Percentiles rank a stretch among this genome's conserved stretches.
These are phyloP conservation scores for Drosophila lowei DNA, from an alignment of 1,140 invertebrate species.

Conservation along the genomic window DNA sequence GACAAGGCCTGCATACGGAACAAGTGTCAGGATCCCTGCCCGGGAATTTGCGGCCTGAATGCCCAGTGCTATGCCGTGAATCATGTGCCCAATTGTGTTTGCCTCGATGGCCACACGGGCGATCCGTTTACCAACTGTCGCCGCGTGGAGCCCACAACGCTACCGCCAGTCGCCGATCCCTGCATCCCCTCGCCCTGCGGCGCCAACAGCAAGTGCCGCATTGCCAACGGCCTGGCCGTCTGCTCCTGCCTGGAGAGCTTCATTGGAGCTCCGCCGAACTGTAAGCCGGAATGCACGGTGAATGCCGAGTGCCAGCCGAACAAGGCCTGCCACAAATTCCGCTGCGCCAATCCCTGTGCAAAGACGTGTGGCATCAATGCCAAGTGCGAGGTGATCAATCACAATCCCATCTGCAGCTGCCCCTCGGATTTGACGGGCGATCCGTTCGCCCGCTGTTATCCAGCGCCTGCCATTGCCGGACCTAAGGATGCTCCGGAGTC, in stretches of 20 bases:
- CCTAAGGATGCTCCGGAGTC: conserved; percentile 83
- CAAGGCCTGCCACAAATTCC: conserved; percentile 88
- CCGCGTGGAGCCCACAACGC: conserved; percentile 84
- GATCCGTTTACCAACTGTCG: conserved; percentile 91
- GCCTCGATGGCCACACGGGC: conserved; percentile 88
- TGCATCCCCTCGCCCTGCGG: conserved; percentile 92
- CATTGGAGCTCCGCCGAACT: conserved; percentile 87
- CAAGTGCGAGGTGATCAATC: conserved; percentile 88
- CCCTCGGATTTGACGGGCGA: conserved; percentile 88
- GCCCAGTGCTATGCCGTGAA: conserved; percentile 90
- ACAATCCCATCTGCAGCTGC: conserved; percentile 90
- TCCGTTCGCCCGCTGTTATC: conserved; percentile 88
- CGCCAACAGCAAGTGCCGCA: conserved; percentile 89
- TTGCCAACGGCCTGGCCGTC: conserved; percentile 88
- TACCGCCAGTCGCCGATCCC: conserved; percentile 85
- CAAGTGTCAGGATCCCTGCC: conserved; percentile 91
- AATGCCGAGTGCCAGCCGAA: conserved; percentile 89
- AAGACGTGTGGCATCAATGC: conserved; percentile 88
- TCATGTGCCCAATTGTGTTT: conserved; percentile 90
- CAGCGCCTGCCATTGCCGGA: conserved; percentile 48
- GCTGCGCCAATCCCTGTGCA: conserved; percentile 88
- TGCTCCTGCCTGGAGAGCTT: conserved; percentile 91
- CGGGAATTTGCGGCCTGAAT: conserved; percentile 88
- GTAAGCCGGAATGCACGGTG: conserved; percentile 89
- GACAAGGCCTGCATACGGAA: conserved; percentile 88